Evolutionary conservation across 2,797 vertebrate species (phyloP).

Genomic region (Staurois parvus): DNA sequence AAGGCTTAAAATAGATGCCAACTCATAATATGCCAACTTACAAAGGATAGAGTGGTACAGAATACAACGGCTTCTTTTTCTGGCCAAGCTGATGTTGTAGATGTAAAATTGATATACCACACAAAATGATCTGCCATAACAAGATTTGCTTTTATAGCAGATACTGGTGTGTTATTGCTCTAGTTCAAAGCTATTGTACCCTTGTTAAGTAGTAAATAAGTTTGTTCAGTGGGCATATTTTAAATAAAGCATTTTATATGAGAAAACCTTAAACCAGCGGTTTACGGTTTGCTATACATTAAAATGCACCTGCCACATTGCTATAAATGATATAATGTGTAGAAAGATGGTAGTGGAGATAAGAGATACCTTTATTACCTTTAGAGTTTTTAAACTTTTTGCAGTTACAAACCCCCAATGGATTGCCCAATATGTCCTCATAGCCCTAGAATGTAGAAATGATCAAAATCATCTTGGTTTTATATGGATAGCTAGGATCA

Average conservation of each 20-base stretch:
- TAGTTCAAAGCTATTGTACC: slow-evolving; percentile 7
- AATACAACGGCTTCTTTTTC: slow-evolving; percentile 27
- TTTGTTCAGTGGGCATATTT: not conserved
- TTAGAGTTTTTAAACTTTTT: no score
- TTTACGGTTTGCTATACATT: not conserved
- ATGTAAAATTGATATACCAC: slow-evolving; percentile 41
- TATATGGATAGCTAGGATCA: no score
- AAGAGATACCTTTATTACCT: no score
- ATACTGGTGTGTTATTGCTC: slow-evolving; percentile 3
- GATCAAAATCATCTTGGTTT: no score
- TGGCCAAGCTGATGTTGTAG: not conserved
- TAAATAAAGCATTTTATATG: not conserved
- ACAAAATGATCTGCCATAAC: slow-evolving; percentile 15
- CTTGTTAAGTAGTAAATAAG: not conserved
- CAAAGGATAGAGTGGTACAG: slow-evolving; percentile 30
- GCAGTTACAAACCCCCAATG: no score
- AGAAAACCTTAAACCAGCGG: not conserved
- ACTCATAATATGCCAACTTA: slow-evolving; percentile 25
- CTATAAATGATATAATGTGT: no score
- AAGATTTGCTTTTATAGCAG: slow-evolving; percentile 19
- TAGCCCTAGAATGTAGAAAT: no score
- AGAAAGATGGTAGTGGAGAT: no score
- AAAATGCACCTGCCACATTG: not conserved
- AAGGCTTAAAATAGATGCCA: slow-evolving; percentile 47
- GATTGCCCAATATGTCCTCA: no score